These are phyloP conservation scores for Macropus fuliginosus DNA, from an alignment of 2,797 vertebrate genomes.

Conservation along the genomic window DNA sequence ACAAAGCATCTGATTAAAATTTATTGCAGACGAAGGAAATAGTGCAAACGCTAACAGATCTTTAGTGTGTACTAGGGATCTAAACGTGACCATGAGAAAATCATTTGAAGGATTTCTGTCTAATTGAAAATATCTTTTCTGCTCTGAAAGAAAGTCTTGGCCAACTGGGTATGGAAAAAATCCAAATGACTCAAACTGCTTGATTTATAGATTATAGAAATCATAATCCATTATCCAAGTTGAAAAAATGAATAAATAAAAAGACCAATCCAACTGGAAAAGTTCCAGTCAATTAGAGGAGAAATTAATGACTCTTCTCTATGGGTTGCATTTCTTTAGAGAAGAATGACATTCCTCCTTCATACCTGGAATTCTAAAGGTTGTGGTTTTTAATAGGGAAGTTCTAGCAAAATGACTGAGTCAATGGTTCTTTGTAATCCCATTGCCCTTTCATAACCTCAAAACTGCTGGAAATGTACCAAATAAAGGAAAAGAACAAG, in stretches of 20 bases:
- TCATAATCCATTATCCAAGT: neutral
- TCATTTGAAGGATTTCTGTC: constrained; percentile 66
- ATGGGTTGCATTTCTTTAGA: constrained; percentile 15
- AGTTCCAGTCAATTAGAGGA: neutral
- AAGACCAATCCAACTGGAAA: neutral
- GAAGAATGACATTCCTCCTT: neutral
- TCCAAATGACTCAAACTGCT: constrained; percentile 17
- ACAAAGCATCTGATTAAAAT: constrained; percentile 85
- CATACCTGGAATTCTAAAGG: neutral
- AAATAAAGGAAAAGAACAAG: neutral
- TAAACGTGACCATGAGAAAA: constrained; percentile 50
- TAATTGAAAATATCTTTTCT: constrained; percentile 45
- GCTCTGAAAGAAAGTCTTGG: neutral
- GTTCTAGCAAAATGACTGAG: neutral
- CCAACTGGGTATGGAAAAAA: constrained; percentile 11
- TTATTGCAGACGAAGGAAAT: constrained; percentile 76
- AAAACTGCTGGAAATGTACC: neutral
- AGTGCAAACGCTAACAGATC: constrained; percentile 61
- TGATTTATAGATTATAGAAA: constrained; percentile 22
- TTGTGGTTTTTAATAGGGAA: neutral
- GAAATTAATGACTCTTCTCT: neutral
- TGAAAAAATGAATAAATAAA: neutral
- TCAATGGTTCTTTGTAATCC: neutral
- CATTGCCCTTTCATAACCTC: neutral
- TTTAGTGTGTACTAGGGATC: neutral